Evolutionary conservation across 1,140 invertebrate genomes (phyloP).

Genomic region (Drosophila virilis): DNA sequence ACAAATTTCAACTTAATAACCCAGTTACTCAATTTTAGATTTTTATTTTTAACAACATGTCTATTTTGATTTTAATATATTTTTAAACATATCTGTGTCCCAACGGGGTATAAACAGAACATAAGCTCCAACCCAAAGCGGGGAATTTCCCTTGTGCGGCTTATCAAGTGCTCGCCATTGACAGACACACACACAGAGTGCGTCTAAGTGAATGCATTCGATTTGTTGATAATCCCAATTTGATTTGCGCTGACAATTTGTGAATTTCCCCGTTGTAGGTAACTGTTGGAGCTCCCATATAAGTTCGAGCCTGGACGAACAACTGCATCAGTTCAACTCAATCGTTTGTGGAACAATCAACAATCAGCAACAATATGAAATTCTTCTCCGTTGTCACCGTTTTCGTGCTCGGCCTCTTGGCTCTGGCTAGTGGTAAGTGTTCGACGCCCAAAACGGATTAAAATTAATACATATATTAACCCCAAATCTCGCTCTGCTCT

Average conservation of each 20-base stretch:
- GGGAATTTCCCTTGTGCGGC: background rate
- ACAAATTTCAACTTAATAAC: too few species aligned
- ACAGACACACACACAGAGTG: too few species aligned
- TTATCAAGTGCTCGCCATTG: slow-evolving; percentile 4
- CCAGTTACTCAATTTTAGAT: too few species aligned
- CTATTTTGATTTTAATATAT: too few species aligned
- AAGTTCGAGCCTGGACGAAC: background rate
- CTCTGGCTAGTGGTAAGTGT: slow-evolving; percentile 44
- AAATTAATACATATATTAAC: background rate
- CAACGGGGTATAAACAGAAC: background rate
- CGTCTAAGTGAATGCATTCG: too few species aligned
- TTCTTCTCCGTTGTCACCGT: slow-evolving; percentile 44
- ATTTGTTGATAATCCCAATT: background rate
- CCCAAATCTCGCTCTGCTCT: background rate
- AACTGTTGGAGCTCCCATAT: slow-evolving; percentile 9
- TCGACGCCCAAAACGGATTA: too few species aligned
- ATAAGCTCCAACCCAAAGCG: too few species aligned
- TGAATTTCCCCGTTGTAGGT: slow-evolving; percentile 15
- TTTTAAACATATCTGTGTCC: background rate
- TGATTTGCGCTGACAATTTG: background rate
- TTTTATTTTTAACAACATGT: too few species aligned
- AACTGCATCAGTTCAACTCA: slow-evolving; percentile 37
- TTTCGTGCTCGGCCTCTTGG: slow-evolving; percentile 48
- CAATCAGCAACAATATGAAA: slow-evolving; percentile 36
- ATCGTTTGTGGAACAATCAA: slow-evolving; percentile 24